Evolutionary conservation across 1,140 invertebrate species (phyloP), one percentile per base, ranked within the genome.

Genomic region (Caenorhabditis latens): DNA sequence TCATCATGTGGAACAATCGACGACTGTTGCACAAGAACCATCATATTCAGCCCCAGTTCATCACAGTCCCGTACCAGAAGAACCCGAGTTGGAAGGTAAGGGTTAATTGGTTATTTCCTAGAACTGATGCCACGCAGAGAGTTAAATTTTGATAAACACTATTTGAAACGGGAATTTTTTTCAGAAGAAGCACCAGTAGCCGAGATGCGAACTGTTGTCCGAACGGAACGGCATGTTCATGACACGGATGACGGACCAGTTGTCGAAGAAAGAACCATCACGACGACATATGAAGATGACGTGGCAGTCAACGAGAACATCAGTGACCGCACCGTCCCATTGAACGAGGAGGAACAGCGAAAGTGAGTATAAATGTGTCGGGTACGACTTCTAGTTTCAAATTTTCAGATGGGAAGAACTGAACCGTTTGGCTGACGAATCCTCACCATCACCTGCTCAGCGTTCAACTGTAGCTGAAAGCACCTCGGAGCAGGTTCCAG

Each of bases 201-300:
- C 21, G 83, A 87, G 55, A 84, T 89, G 55, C 21, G 88, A 16
- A 89, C 85, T 11, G 89, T 89, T 21, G 85, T 87, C 46, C 53
- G 85, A 67, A 89, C 88, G 19, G 89, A 89, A 83, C 48, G 89
- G 53, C 89, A 89, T 58, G 88, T 89, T 24, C 87, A 88, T 84
- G 87, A 89, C 57, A 89, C 88, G 5, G 88, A 86, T 14, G 63
- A 84, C n/a, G 89, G 88, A 82, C 91, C 91, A 40, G 84, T 92
- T n/a, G 91, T 92, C 24, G 92, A 92, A 61, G 91, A 92, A 65
- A 89, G 89, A 53, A 90, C 89, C 0, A 87, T 90, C 0, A 91
- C 90, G 43, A 92, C 90, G 11, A 86, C 89, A 0, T 92, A 87
- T 75, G 85, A 89, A 50, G 91, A 92, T 79, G 89, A 90, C 46